These are phyloP conservation scores for Cosmia pyralina DNA, from an alignment of 2,888 invertebrate genomes.

Conservation along the genomic window DNA sequence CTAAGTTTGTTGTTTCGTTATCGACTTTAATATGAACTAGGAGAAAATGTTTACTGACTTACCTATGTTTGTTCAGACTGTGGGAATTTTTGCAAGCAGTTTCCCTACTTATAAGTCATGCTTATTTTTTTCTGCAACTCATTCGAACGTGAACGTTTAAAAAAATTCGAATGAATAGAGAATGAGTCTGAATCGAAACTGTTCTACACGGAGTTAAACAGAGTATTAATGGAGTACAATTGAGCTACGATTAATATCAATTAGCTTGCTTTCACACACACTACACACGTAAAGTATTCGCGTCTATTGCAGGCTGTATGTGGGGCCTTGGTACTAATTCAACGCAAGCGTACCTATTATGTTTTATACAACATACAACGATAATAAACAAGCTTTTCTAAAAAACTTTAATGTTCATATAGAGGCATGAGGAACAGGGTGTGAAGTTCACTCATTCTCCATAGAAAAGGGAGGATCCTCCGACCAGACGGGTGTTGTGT, in stretches of 20 bases:
- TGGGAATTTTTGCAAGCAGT: background rate
- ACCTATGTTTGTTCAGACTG: slow-evolving; percentile 8
- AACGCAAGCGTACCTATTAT: background rate
- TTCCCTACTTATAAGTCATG: background rate
- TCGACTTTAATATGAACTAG: slow-evolving; percentile 20
- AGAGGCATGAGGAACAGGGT: too few species aligned
- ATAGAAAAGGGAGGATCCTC: too few species aligned
- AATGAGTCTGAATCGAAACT: background rate
- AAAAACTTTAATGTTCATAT: background rate
- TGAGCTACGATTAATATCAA: slow-evolving; percentile 13
- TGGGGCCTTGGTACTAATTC: background rate
- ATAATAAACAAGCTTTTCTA: too few species aligned
- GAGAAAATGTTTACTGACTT: background rate
- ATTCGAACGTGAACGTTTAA: background rate
- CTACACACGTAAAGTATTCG: background rate
- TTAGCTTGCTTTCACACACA: background rate
- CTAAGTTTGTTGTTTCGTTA: slow-evolving; percentile 38
- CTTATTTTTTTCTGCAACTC: background rate
- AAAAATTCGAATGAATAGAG: background rate
- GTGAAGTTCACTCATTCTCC: too few species aligned
- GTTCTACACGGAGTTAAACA: background rate
- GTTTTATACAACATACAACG: background rate
- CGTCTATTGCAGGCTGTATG: background rate
- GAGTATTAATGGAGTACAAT: slow-evolving; percentile 5
- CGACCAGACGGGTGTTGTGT: too few species aligned